Conservation (phyloP, 2,797 vertebrate species). For the Hemitrygon akajei region DNA sequence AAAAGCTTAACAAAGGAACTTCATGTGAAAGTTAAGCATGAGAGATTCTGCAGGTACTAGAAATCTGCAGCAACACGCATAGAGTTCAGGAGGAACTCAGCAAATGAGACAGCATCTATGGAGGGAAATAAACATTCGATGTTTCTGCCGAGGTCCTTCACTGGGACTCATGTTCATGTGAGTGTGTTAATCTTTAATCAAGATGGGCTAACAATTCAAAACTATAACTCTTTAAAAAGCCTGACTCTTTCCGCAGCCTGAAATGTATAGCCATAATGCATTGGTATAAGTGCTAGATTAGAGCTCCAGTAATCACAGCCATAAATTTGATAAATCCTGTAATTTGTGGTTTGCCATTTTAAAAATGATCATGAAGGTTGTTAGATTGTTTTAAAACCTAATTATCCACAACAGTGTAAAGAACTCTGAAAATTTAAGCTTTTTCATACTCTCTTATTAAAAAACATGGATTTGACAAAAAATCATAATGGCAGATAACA, state of each 20-base stretch:
- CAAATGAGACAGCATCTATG: no score
- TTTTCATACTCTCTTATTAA: no score
- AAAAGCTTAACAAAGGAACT: neutral
- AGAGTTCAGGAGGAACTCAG: no score
- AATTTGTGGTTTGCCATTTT: neutral
- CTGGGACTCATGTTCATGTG: no score
- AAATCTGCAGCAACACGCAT: no score
- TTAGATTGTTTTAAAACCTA: neutral
- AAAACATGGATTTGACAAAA: neutral
- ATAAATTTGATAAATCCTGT: neutral
- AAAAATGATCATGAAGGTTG: neutral
- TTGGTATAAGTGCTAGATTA: neutral
- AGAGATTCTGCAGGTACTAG: no score
- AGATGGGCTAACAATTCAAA: neutral
- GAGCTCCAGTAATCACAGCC: neutral
- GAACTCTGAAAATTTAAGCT: neutral
- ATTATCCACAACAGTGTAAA: no score
- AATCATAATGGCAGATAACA: neutral
- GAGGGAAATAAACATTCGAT: no score
- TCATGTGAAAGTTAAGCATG: no score
- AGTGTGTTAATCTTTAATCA: neutral
- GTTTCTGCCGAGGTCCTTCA: no score
- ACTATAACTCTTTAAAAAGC: neutral
- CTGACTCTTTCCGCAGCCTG: no score
- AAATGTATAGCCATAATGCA: neutral